Evolutionary conservation across 2,113 vertebrate species (phyloP).

Genomic region (Gavialis gangeticus): DNA sequence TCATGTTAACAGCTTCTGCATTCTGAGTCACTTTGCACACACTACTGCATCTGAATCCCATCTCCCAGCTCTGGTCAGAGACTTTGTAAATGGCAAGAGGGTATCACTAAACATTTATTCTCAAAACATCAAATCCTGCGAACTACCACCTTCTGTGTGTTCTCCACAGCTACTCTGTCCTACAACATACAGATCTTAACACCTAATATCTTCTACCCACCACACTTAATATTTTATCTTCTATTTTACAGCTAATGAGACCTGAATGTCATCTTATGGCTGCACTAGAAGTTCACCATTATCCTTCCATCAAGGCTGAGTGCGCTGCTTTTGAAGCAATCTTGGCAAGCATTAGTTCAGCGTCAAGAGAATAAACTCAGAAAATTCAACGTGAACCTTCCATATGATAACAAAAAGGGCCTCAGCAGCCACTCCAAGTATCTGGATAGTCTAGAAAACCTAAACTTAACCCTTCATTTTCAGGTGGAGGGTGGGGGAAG

Average conservation of each 20-base stretch:
- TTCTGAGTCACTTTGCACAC: neutral
- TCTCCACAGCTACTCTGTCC: neutral
- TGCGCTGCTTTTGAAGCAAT: neutral
- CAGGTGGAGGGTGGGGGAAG: neutral
- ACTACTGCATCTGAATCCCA: neutral
- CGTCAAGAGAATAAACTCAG: accelerated
- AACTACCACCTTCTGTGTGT: neutral
- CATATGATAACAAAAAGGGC: accelerated
- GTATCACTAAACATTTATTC: neutral
- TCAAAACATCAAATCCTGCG: neutral
- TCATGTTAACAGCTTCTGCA: neutral
- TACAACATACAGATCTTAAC: neutral
- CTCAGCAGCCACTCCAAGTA: neutral
- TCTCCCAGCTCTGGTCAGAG: neutral
- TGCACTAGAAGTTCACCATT: neutral
- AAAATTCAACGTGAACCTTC: neutral
- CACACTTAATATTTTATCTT: neutral
- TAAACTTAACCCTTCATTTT: accelerated
- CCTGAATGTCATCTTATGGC: neutral
- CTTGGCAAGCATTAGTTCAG: neutral
- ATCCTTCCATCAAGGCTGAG: neutral
- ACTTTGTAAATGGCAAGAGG: neutral
- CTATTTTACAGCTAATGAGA: no score
- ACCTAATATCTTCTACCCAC: neutral
- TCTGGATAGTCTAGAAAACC: accelerated